Evolutionary conservation across 2,888 invertebrate species (phyloP), one percentile per base, ranked within the genome.

Genomic region (Tribolium freemani): DNA sequence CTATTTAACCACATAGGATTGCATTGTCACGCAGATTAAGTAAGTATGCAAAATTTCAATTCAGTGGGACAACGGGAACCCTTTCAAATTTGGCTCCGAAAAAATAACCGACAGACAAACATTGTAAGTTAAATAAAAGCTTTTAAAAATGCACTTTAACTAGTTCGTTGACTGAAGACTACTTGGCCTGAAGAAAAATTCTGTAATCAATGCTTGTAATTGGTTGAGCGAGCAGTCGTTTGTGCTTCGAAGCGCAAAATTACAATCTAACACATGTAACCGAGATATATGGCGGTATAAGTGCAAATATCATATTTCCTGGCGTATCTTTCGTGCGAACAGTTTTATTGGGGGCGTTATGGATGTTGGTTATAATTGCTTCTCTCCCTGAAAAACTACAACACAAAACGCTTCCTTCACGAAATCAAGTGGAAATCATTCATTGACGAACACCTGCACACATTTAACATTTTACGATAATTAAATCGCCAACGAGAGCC

Each of bases 231-330:
- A 77, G 73, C 77, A 75, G 79, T 76, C 78, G 75, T 76, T 76
- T 77, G 78, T 75, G 79, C 82, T 79, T 77, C 79, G 78, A 78
- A 76, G 79, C 81, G 78, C 78, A 81, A 82, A 82, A 82, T 82
- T 82, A 79, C 81, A 79, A 80, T 79, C 81, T 78, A 79, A 77
- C 80, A 82, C 82, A 81, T 81, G 81, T 80, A 81, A 79, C 81
- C 76, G 80, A 81, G 80, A 81, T 80, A 80, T 81, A 81, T 80
- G 81, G 79, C 76, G 80, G 82, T 82, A 82, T 82, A 82, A 83
- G 83, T 83, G 82, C 81, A 82, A 83, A 84, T 83, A 82, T 83
- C 81, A 83, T 83, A 84, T 80, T 83, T 83, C 77, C 78, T 74
- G 69, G 26, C 80, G 82, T 81, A 83, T 83, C 82, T 83, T 82